Conservation (phyloP, 2,888 invertebrate genomes). For the Macrosoma leucophasiata region DNA sequence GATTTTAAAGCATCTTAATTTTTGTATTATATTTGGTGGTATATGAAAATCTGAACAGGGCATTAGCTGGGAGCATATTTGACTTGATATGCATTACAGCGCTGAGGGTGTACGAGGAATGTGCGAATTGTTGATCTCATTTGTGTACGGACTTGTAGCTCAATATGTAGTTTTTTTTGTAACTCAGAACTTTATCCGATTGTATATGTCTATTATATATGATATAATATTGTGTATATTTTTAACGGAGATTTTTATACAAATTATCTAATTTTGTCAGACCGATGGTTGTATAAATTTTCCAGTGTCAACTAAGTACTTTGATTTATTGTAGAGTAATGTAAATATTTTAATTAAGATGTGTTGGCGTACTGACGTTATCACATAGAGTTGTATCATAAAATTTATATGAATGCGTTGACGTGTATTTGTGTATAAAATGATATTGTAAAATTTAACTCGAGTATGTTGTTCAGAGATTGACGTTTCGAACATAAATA, state of each 20-base stretch:
- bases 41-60: slow-evolving; percentile 33
- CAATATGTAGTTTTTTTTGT: slow-evolving; percentile 62
- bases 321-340: slow-evolving; percentile 43
- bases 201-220: slow-evolving; percentile 62
- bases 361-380: slow-evolving; percentile 67
- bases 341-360: slow-evolving; percentile 62
- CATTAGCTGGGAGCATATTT: slow-evolving; percentile 37
- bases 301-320: slow-evolving; percentile 50
- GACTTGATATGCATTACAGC: slow-evolving; percentile 28
- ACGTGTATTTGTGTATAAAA: slow-evolving; percentile 68
- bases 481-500: slow-evolving; percentile 69
- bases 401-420: slow-evolving; percentile 69
- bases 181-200: slow-evolving; percentile 51
- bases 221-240: slow-evolving; percentile 62
- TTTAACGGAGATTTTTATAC: slow-evolving; percentile 67
- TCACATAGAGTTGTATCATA: slow-evolving; percentile 63
- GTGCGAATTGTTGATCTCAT: slow-evolving; percentile 72
- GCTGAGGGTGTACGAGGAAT: slow-evolving; percentile 32
- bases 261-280: slow-evolving; percentile 50
- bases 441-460: slow-evolving; percentile 70
- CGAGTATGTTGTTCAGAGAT: slow-evolving; percentile 68
- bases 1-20: slow-evolving; percentile 28
- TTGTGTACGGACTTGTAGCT: slow-evolving; percentile 68
- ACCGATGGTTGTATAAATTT: slow-evolving; percentile 54
- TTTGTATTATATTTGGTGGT: slow-evolving; percentile 10